Base-by-base conservation (phyloP, 2,113 vertebrate species). In the Piaya cayana region DNA sequence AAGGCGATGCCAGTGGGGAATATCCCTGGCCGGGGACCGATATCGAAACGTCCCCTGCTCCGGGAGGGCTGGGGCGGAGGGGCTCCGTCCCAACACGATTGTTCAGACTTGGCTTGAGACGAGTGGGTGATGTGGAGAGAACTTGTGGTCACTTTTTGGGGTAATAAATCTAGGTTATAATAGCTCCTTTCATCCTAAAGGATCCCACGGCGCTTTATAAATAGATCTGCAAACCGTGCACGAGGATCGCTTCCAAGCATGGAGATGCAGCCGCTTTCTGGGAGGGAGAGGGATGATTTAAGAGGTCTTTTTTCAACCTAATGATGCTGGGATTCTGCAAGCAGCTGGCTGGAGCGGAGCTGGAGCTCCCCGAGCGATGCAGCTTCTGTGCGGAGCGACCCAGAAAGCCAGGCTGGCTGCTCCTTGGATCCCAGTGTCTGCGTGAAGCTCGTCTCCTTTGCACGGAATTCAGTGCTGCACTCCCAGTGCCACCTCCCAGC, bases 181-280 rank as follows among this genome's bases (percentile, higher is more conserved):
- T 1, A 58, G 77, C 58, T 92, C 70, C 77, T 92, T 91, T 89
- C 81, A 92, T 50, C 62, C 86, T 16, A 42, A 12, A 70, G 71
- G 82, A 88, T 76, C 82, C 82, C 77, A 53, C 69, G 43, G 94
- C 4, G 81, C 30, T 91, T 60, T 96, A 95, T 95, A 95, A 97
- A 96, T 71, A 92, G 93, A 58, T 36, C 8, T 4, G 11, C 82
- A 65, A 76, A 6, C 72, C 47, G 1, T 21, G 83, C 62, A 4
- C 50, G 2, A 16, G 86, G 94, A 75, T 91, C 81, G 3, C 49
- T 91, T 91, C 90, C 95, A 78, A 90, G 92, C 83, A 9, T 60
- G 2, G 86, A 43, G 86, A 16, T 0, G 22, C 60, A 62, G 92
- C 81, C 7, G 1, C 30, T 75, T 83, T 84, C 87, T 23, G 64